phyloP scores from a whole-genome alignment of 1,140 invertebrate genomes.

The Coenobita brevimanus region DNA sequence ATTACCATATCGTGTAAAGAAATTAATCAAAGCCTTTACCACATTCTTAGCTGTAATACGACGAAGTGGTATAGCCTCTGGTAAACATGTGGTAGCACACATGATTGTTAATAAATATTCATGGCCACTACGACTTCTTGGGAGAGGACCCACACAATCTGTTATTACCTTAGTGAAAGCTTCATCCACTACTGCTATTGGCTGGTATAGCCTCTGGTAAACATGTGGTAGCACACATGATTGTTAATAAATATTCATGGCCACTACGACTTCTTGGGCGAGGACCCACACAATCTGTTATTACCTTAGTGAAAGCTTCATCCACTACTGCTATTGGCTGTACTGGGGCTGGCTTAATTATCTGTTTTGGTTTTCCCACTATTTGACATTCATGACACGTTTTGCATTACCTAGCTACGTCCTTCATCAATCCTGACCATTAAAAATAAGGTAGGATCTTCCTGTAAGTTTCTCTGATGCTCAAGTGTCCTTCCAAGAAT shows the following conservation, averaged over 20 bases:
- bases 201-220: slow-evolving; percentile 16
- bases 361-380: neutral
- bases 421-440: neutral
- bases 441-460: neutral
- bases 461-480: slow-evolving; percentile 15
- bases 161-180: slow-evolving; percentile 19
- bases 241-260: slow-evolving; percentile 15
- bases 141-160: slow-evolving; percentile 26
- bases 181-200: slow-evolving; percentile 9
- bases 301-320: slow-evolving; percentile 8
- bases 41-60: slow-evolving; percentile 18
- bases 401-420: neutral
- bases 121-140: neutral
- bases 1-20: slow-evolving; percentile 21
- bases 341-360: neutral
- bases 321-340: slow-evolving; percentile 4
- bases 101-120: slow-evolving; percentile 22
- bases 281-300: slow-evolving; percentile 34
- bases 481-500: too few relatives aligned
- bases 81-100: neutral
- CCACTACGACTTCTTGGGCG: neutral
- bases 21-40: slow-evolving; percentile 8
- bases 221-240: neutral
- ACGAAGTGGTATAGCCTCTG: slow-evolving; percentile 6
- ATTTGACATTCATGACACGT: slow-evolving; percentile 12